A percentile compares a stretch with the other conserved stretches of the same genome.
These are phyloP conservation scores for Lepidocyrtoides sp. DNA, from an alignment of 2,888 invertebrate species.

Conservation along the genomic window DNA sequence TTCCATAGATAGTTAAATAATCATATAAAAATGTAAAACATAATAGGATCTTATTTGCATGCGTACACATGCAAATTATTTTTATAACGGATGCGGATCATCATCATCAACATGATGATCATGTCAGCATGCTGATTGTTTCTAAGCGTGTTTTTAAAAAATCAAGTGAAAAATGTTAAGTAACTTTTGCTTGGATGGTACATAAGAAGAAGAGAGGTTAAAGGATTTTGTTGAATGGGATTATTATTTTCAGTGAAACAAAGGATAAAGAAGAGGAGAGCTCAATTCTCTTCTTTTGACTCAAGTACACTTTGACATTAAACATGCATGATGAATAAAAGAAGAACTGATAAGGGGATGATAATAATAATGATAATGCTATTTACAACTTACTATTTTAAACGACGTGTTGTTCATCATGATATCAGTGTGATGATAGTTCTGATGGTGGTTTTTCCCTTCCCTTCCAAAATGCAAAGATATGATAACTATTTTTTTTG, in stretches of 20 bases:
- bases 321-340: constrained; percentile 10
- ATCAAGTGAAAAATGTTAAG: constrained; percentile 18
- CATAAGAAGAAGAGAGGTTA: background rate
- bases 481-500: constrained; percentile 22
- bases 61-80: constrained; percentile 8
- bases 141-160: background rate
- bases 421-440: background rate
- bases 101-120: background rate
- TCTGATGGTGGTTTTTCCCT: background rate
- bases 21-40: background rate
- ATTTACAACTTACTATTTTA: background rate
- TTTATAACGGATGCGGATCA: background rate
- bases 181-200: background rate
- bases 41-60: constrained; percentile 4
- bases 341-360: background rate
- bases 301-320: constrained; percentile 36
- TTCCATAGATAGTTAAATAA: constrained; percentile 64
- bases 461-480: background rate
- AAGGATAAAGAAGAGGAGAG: background rate
- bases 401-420: background rate
- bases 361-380: background rate
- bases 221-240: constrained; percentile 19
- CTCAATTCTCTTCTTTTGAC: background rate
- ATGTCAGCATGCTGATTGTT: background rate
- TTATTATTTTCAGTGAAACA: constrained; percentile 9